These are phyloP conservation scores for Scaptodrosophila latifasciaeformis DNA, from an alignment of 2,888 invertebrate genomes.

Conservation along the genomic window DNA sequence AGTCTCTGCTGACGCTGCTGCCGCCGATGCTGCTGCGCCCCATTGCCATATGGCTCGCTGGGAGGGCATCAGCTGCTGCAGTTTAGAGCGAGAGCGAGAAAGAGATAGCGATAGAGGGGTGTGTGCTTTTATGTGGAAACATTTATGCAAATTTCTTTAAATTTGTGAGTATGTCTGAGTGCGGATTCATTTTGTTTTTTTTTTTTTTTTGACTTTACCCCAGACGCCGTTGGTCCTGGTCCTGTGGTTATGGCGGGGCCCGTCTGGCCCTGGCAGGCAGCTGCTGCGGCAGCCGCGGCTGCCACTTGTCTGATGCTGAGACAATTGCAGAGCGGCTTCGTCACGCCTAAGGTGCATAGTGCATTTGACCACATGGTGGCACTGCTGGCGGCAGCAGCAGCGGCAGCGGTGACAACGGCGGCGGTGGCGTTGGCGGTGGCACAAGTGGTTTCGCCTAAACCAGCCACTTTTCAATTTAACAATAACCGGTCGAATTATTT, in stretches of 20 bases:
- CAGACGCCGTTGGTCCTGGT: constrained; percentile 55
- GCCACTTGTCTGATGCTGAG: constrained; percentile 75
- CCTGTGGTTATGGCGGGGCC: constrained; percentile 64
- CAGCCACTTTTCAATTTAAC: constrained; percentile 71
- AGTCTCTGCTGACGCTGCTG: constrained; percentile 7
- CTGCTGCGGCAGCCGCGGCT: constrained; percentile 71
- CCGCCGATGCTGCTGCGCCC: constrained; percentile 26
- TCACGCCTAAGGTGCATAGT: constrained; percentile 75
- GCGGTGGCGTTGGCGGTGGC: constrained; percentile 6
- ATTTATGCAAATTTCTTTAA: constrained; percentile 1
- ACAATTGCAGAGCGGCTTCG: constrained; percentile 75
- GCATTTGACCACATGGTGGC: constrained; percentile 75
- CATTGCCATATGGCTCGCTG: constrained; percentile 51
- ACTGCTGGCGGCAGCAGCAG: constrained; percentile 33
- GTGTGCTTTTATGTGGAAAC: constrained; percentile 13
- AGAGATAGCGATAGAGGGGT: constrained; percentile 33
- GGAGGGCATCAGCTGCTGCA: constrained; percentile 17
- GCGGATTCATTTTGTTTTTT: constrained; percentile 13
- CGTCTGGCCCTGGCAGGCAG: constrained; percentile 56
- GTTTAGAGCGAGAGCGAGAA: constrained; percentile 16
- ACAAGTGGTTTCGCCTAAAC: constrained; percentile 59
- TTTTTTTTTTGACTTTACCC: constrained; percentile 57
- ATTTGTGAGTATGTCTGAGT: constrained; percentile 3
- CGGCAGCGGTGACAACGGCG: too few species aligned
- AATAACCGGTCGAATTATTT: too few species aligned